These are phyloP conservation scores for Mola mola DNA, from an alignment of 2,113 vertebrate genomes.

Conservation along the genomic window DNA sequence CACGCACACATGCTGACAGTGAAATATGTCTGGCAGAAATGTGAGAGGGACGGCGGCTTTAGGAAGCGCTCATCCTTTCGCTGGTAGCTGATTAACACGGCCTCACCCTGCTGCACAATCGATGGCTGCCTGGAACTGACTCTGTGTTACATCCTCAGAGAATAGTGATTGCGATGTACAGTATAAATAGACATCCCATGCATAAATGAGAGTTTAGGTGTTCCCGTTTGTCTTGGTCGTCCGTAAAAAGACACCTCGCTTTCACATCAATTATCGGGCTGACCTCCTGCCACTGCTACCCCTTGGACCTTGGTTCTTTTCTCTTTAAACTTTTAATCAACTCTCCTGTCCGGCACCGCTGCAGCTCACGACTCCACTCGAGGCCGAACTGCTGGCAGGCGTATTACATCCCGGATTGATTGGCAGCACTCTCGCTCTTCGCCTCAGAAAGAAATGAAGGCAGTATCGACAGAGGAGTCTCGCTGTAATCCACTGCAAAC, in stretches of 20 bases:
- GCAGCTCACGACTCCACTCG: conserved; percentile 57
- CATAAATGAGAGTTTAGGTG: conserved; percentile 46
- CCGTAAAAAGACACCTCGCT: conserved; percentile 51
- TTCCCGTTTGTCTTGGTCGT: conserved; percentile 15
- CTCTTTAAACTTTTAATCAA: conserved; percentile 65
- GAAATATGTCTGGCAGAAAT: conserved; percentile 61
- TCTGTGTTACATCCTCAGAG: conserved; percentile 66
- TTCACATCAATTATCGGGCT: conserved; percentile 61
- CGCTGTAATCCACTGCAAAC: conserved; percentile 39
- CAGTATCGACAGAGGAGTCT: conserved; percentile 46
- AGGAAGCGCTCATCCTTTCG: conserved; percentile 69
- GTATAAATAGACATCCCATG: conserved; percentile 69
- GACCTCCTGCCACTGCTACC: conserved; percentile 51
- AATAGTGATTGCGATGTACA: conserved; percentile 42
- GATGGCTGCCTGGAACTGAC: conserved; percentile 78
- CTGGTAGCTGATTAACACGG: conserved; percentile 75
- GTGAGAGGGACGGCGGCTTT: conserved; percentile 62
- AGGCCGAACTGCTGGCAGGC: conserved; percentile 44
- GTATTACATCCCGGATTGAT: conserved; percentile 45
- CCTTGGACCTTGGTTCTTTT: conserved; percentile 33
- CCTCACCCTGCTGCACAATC: conserved; percentile 71
- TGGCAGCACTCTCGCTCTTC: conserved; percentile 50
- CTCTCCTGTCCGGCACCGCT: conserved; percentile 50
- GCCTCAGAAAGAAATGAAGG: conserved; percentile 39
- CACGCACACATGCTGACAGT: conserved; percentile 14